Percentiles rank a stretch among this genome's conserved stretches.
Evolutionary conservation across 2,113 vertebrate genomes (phyloP).

Genomic region (Callipepla squamata): DNA sequence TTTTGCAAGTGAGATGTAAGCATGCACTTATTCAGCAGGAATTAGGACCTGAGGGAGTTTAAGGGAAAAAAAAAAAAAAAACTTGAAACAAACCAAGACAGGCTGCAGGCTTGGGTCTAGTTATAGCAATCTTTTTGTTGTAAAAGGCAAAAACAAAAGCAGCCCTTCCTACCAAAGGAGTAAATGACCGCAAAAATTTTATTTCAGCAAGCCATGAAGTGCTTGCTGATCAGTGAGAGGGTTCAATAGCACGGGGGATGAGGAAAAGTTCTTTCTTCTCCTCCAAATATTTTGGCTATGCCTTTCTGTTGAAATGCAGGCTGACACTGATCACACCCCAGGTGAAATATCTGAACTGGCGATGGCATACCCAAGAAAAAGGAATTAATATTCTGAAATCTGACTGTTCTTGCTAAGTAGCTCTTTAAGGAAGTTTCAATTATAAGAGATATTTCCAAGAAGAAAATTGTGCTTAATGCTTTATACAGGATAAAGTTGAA

Average conservation of each 20-base stretch:
- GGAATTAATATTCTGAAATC: background rate
- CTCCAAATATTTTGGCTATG: background rate
- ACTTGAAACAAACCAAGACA: background rate
- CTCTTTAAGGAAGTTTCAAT: slow-evolving; percentile 39
- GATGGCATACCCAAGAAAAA: background rate
- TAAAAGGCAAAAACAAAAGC: background rate
- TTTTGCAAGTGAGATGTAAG: slow-evolving; percentile 5
- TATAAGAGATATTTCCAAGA: slow-evolving; percentile 13
- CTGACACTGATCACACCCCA: background rate
- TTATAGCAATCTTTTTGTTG: background rate
- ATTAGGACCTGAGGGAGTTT: background rate
- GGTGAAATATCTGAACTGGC: background rate
- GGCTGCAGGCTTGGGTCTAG: background rate
- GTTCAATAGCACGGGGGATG: background rate
- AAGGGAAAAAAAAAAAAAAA: background rate
- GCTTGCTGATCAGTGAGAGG: background rate
- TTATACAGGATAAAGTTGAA: slow-evolving; percentile 53
- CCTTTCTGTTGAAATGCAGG: background rate
- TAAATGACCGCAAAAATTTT: slow-evolving; percentile 4
- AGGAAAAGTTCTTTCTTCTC: background rate
- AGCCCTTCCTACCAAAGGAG: background rate
- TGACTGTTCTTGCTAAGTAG: slow-evolving; percentile 15
- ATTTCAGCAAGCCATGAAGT: background rate
- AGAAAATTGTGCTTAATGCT: slow-evolving; percentile 23
- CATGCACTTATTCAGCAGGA: slow-evolving; percentile 1